A percentile compares a stretch with the other conserved stretches of the same genome.
Evolutionary conservation across 2,888 invertebrate species (phyloP).

Genomic region (Diogma glabrata): DNA sequence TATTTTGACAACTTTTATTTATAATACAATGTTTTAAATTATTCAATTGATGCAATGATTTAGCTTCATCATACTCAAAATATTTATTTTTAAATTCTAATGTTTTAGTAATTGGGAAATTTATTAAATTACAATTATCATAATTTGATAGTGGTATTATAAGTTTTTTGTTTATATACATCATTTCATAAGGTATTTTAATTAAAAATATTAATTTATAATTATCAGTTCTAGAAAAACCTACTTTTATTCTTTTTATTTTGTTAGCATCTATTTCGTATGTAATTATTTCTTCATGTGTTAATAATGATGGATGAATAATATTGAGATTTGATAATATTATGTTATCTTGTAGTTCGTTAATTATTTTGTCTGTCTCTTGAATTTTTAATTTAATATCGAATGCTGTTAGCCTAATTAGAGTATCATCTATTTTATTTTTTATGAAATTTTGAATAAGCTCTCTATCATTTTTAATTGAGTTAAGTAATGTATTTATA

Average conservation of each 20-base stretch:
- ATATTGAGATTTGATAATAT: too few relatives aligned
- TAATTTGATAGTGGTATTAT: background rate
- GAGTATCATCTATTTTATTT: background rate
- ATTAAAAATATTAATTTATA: conserved; percentile 4
- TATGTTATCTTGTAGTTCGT: too few relatives aligned
- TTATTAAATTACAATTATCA: background rate
- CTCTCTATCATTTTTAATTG: background rate
- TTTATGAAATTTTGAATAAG: background rate
- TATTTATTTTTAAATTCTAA: background rate
- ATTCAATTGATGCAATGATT: background rate
- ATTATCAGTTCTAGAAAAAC: background rate
- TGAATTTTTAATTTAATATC: too few relatives aligned
- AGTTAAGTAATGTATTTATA: background rate
- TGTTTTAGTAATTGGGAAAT: background rate
- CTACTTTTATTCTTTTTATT: background rate
- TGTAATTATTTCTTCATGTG: background rate
- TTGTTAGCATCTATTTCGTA: background rate
- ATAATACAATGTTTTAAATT: conserved; percentile 2
- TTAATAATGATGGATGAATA: background rate
- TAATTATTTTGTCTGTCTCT: too few relatives aligned
- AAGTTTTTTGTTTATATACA: background rate
- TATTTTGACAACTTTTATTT: background rate
- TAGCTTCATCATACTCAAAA: background rate
- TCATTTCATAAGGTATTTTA: background rate
- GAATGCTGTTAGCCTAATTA: too few relatives aligned